Conservation (phyloP, 2,888 invertebrate genomes). For the Euclidia mi region DNA sequence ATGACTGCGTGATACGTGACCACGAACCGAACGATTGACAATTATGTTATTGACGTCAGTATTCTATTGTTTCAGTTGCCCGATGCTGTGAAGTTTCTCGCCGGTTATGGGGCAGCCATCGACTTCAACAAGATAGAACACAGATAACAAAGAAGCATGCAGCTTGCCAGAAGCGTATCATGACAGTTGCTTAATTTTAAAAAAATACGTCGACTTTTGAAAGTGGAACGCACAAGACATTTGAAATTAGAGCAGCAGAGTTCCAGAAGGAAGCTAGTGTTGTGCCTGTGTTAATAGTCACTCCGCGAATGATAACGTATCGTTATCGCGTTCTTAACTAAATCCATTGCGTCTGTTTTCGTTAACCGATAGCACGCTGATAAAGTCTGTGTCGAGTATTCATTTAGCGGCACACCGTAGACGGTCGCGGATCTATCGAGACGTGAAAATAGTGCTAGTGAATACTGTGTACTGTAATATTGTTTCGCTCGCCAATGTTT, state of each 20-base stretch:
- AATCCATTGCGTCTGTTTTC: slow-evolving; percentile 72
- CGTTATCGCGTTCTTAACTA: slow-evolving; percentile 65
- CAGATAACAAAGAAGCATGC: slow-evolving; percentile 55
- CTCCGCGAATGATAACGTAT: slow-evolving; percentile 60
- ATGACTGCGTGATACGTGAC: slow-evolving; percentile 66
- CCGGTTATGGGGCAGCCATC: slow-evolving; percentile 84
- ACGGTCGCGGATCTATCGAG: slow-evolving; percentile 58
- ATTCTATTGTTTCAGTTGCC: slow-evolving; percentile 84
- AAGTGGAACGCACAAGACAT: slow-evolving; percentile 51
- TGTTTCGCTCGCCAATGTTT: slow-evolving; percentile 69
- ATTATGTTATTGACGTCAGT: slow-evolving; percentile 66
- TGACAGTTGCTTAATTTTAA: slow-evolving; percentile 66
- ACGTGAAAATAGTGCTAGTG: slow-evolving; percentile 59
- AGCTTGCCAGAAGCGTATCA: slow-evolving; percentile 64
- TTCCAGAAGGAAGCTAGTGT: slow-evolving; percentile 69
- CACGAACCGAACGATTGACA: slow-evolving; percentile 46
- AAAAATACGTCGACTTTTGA: slow-evolving; percentile 47
- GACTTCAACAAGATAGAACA: slow-evolving; percentile 69
- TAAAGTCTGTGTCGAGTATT: slow-evolving; percentile 59
- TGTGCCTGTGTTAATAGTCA: slow-evolving; percentile 59
- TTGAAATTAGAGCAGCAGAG: slow-evolving; percentile 49
- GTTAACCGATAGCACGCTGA: slow-evolving; percentile 74
- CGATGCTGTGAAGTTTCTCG: slow-evolving; percentile 79
- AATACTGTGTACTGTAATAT: slow-evolving; percentile 33
- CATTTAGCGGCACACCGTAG: slow-evolving; percentile 56